Evolutionary conservation across 2,888 invertebrate genomes (phyloP), one percentile per base, ranked within the genome.

Genomic region (Pachycephus smyrnensis): DNA sequence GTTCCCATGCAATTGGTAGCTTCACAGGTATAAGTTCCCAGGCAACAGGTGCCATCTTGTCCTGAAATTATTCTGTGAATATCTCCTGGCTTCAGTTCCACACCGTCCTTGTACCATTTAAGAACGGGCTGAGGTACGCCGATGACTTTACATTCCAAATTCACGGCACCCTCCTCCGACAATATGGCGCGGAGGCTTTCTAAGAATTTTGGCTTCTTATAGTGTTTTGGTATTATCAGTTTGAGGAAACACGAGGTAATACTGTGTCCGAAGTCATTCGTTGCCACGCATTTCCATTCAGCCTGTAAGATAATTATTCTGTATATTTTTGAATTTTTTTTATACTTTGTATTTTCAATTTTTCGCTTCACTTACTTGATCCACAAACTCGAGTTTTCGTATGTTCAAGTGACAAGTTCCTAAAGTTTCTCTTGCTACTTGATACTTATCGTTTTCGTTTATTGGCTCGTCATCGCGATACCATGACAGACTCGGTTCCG

Each of bases 71-170:
- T 97, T 88, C 96, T 94, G 88, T 98, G 97, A 86, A 98, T 97
- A 89, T 98, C 98, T 0, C 98, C 98, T 0, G 98, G 96, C 89
- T 97, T 97, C 0, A 98, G 91, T 89, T 97, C 97, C 77, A 95
- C 94, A 0, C 97, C 97, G 89, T 98, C 98, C 92, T 98, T 98
- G 90, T 96, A 98, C 98, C 98, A 98, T 88, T 97, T 97, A 0
- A 98, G 92, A n/a, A 95, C 93, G 0, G 97, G 97, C 88, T 97
- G 97, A 0, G 97, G 97, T 3, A 97, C 97, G 11, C 97, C 97
- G 80, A 97, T 97, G 0, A 97, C 97, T 92, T 98, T 98, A 90
- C 98, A 98, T 91, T 98, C 98, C 80, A 98, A 93, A 91, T 97
- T 97, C 1, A 98, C 98, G 12, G 97, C 97, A 0, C 97, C 96